Conservation (phyloP, 2,113 vertebrate species). For the Pogona vitticeps region DNA sequence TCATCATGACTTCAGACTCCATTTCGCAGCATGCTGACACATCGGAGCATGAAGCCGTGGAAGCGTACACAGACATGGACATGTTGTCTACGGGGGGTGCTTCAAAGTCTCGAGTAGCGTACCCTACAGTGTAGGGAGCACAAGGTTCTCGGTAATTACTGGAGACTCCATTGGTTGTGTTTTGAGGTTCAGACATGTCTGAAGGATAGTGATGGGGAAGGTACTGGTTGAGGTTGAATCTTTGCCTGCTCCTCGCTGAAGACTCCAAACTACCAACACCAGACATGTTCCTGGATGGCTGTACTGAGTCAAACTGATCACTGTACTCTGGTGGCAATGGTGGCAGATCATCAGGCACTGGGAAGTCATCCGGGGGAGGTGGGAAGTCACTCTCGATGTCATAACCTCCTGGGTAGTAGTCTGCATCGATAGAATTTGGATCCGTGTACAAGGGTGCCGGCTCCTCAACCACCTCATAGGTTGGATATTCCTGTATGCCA, state of each 20-base stretch:
- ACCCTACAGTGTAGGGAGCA: slow-evolving; percentile 78
- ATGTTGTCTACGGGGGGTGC: slow-evolving; percentile 85
- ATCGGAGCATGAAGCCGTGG: slow-evolving; percentile 95
- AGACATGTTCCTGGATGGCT: slow-evolving; percentile 81
- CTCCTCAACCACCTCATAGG: slow-evolving; percentile 92
- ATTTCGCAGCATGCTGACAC: slow-evolving; percentile 92
- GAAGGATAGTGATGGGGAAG: slow-evolving; percentile 88
- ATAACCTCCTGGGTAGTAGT: slow-evolving; percentile 97
- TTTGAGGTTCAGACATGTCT: slow-evolving; percentile 81
- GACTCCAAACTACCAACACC: slow-evolving; percentile 75
- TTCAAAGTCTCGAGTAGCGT: slow-evolving; percentile 82
- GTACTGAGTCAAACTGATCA: slow-evolving; percentile 88
- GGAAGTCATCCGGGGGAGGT: slow-evolving; percentile 93
- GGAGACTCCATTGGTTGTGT: slow-evolving; percentile 66
- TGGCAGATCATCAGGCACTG: slow-evolving; percentile 88
- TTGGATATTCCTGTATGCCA: slow-evolving; percentile 97
- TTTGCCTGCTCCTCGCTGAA: slow-evolving; percentile 80
- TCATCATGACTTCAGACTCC: slow-evolving; percentile 95
- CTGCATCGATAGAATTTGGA: slow-evolving; percentile 89
- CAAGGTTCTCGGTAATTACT: slow-evolving; percentile 81
- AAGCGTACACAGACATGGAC: slow-evolving; percentile 91
- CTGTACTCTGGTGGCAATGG: slow-evolving; percentile 86
- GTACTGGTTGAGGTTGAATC: slow-evolving; percentile 91
- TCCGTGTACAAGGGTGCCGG: slow-evolving; percentile 90
- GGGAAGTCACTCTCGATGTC: slow-evolving; percentile 98